These are phyloP conservation scores for Galerucella calmariensis DNA, from an alignment of 2,888 invertebrate genomes.

Conservation along the genomic window DNA sequence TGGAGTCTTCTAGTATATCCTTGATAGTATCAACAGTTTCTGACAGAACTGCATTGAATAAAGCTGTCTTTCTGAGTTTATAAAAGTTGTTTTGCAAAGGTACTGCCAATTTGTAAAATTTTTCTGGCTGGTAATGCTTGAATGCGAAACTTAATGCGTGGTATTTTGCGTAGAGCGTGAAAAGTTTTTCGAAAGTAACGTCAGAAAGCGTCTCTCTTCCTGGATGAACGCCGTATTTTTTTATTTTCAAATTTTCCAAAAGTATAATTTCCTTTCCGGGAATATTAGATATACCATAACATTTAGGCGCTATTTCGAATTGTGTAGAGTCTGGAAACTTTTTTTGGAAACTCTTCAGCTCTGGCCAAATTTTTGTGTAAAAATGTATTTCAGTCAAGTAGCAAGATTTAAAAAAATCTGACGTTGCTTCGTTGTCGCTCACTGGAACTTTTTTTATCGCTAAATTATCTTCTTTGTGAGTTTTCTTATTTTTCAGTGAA, in stretches of 20 bases:
- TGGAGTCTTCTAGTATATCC: too few species aligned
- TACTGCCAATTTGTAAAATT: neutral
- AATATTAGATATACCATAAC: constrained; percentile 17
- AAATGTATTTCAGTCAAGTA: constrained; percentile 40
- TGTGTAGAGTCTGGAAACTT: neutral
- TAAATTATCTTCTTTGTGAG: constrained; percentile 1
- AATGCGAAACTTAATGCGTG: constrained; percentile 47
- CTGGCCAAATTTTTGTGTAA: constrained; percentile 33
- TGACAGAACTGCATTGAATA: too few species aligned
- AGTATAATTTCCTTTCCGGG: constrained; percentile 39
- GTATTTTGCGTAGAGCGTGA: constrained; percentile 45
- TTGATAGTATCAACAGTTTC: too few species aligned
- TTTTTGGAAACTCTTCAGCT: constrained; percentile 28
- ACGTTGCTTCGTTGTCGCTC: constrained; percentile 11
- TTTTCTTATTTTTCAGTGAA: neutral
- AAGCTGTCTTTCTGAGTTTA: too few species aligned
- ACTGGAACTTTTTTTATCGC: constrained; percentile 32
- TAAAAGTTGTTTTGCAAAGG: neutral
- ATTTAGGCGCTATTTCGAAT: constrained; percentile 27
- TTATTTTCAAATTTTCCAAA: constrained; percentile 41
- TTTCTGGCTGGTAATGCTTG: neutral
- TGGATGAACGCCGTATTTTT: constrained; percentile 31
- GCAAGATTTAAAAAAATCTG: constrained; percentile 16
- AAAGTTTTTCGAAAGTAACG: constrained; percentile 41
- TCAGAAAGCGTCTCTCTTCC: constrained; percentile 39